Percentiles rank a stretch among this genome's conserved stretches.
Evolutionary conservation across 2,888 invertebrate species (phyloP).

Genomic region (Pristionchus japonicus): DNA sequence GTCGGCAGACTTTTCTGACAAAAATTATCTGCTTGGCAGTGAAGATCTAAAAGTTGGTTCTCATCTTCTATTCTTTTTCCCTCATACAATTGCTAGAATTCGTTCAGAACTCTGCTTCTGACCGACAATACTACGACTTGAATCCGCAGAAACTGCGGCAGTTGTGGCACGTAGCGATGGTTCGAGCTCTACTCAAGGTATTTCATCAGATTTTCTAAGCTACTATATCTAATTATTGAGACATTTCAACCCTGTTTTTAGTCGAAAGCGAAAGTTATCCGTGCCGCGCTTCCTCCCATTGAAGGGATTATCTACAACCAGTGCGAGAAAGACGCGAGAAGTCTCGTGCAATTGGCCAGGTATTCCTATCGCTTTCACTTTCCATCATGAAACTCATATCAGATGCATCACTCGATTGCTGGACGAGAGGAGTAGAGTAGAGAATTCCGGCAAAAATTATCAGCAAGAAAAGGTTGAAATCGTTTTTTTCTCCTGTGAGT

Average conservation of each 20-base stretch:
- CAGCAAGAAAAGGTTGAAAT: too few relatives aligned
- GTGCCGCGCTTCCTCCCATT: constrained; percentile 53
- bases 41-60: too few relatives aligned
- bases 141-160: constrained; percentile 62
- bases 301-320: constrained; percentile 64
- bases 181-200: constrained; percentile 62
- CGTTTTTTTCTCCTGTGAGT: too few relatives aligned
- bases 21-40: too few relatives aligned
- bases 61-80: too few relatives aligned
- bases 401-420: constrained; percentile 31
- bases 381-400: not conserved
- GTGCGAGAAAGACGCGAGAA: constrained; percentile 60
- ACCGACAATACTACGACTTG: constrained; percentile 53
- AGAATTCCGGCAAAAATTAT: not conserved
- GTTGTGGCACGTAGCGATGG: constrained; percentile 61
- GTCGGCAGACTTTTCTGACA: too few relatives aligned
- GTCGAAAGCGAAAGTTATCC: constrained; percentile 56
- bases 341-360: constrained; percentile 61
- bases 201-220: too few relatives aligned
- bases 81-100: too few relatives aligned
- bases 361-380: not conserved
- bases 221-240: too few relatives aligned
- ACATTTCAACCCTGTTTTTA: constrained; percentile 49
- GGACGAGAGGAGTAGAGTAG: constrained; percentile 24
- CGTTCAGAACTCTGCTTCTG: not conserved